Conservation (phyloP, 1,140 invertebrate species). For the Drusus annulatus region DNA sequence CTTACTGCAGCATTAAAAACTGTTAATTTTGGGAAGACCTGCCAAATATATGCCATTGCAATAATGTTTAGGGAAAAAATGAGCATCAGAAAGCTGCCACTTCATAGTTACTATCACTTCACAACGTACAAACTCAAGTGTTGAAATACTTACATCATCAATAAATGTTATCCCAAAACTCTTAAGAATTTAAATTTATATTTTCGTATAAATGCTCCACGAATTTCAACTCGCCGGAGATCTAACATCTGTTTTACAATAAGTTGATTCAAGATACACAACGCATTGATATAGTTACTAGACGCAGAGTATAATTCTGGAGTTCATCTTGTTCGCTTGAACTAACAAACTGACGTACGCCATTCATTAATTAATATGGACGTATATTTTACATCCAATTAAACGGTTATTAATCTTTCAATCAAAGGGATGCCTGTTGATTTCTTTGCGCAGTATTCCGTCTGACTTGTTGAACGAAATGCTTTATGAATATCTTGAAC, state of each 20-base stretch:
- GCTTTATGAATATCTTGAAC: too few relatives aligned
- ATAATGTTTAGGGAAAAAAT: too few relatives aligned
- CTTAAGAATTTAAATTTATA: too few relatives aligned
- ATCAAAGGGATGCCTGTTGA: slow-evolving; percentile 13
- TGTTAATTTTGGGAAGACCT: too few relatives aligned
- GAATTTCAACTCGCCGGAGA: not conserved
- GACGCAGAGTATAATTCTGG: not conserved
- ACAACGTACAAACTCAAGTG: too few relatives aligned
- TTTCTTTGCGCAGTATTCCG: not conserved
- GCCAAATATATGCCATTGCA: too few relatives aligned
- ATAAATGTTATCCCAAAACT: too few relatives aligned
- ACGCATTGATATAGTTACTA: slow-evolving; percentile 3
- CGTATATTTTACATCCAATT: not conserved
- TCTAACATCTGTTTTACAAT: slow-evolving; percentile 44
- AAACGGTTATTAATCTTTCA: slow-evolving; percentile 20
- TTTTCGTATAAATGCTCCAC: not conserved
- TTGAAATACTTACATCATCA: too few relatives aligned
- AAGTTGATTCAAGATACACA: slow-evolving; percentile 9
- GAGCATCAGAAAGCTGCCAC: too few relatives aligned
- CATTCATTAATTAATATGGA: slow-evolving; percentile 30
- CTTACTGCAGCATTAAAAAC: too few relatives aligned
- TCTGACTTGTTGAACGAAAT: too few relatives aligned
- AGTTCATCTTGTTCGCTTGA: slow-evolving; percentile 31
- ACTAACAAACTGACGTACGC: slow-evolving; percentile 23
- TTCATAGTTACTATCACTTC: too few relatives aligned